Evolutionary conservation across 2,113 vertebrate species (phyloP).

Genomic region (Sinocyclocheilus maitianheensis): DNA sequence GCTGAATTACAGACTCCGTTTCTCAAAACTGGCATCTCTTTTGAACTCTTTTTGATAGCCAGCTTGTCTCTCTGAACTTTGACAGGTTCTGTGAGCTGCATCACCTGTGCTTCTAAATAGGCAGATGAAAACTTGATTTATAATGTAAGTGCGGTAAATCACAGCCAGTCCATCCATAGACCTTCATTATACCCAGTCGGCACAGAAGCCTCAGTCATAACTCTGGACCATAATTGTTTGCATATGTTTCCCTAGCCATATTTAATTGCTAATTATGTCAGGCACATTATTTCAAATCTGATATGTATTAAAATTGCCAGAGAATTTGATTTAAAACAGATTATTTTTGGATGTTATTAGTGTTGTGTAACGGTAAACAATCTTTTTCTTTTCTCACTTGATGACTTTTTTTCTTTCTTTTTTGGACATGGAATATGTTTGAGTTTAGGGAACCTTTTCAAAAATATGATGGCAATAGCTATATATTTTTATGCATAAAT

Average conservation of each 20-base stretch:
- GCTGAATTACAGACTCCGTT: neutral
- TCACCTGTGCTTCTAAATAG: conserved; percentile 1
- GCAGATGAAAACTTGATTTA: conserved; percentile 20
- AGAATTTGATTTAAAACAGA: neutral
- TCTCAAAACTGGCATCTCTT: neutral
- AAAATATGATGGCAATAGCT: neutral
- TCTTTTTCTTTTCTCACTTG: neutral
- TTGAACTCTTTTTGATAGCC: neutral
- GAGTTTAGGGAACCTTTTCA: too few species aligned
- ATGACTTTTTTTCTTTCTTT: too few species aligned
- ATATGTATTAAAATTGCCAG: neutral
- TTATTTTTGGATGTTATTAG: neutral
- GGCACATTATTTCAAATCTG: neutral
- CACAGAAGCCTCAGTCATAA: neutral
- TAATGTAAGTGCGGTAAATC: conserved; percentile 10
- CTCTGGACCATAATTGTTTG: conserved; percentile 13
- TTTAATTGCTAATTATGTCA: conserved; percentile 13
- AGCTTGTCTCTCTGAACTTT: conserved; percentile 6
- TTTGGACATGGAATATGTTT: too few species aligned
- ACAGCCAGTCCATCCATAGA: neutral
- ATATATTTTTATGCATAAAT: neutral
- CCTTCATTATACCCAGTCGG: neutral
- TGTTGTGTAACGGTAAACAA: neutral
- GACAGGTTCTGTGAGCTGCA: neutral
- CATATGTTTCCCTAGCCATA: neutral